Evolutionary conservation across 2,797 vertebrate genomes (phyloP), one percentile per base, ranked within the genome.

Genomic region (Tamandua tetradactyla): DNA sequence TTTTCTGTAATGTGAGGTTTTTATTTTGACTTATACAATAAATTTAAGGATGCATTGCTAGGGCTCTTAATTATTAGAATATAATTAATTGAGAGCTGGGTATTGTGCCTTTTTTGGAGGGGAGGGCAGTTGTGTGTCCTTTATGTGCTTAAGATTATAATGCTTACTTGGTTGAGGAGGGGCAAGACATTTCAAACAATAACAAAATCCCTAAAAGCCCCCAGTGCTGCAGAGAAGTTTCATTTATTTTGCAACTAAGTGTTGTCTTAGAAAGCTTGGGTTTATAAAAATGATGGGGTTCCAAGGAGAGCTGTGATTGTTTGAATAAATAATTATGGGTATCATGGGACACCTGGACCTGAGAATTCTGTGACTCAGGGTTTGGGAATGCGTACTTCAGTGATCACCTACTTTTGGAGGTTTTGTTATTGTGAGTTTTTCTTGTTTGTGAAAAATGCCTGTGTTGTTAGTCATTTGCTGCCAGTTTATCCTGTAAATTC

Each of bases 341-440:
- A 30, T 27, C 71, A 30, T 30, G 35, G 61, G 52, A 59, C 44
- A 40, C 3, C 5, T 30, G 13, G n/a, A 25, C 47, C 47, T 22
- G 25, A 80, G 61, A 76, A 47, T 8, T 68, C 64, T 78, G 14
- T 94, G 74, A 23, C 72, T 94, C 17, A 85, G 57, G 22, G 49
- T 4, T 95, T 86, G 74, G 15, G 55, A 81, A 69, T 92, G n/a
- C 87, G 7, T 80, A 80, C 32, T 61, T 86, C n/a, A 89, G 37
- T 82, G 49, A 66, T 86, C 55, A 84, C 3, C 42, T 80, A 40
- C 7, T 79, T 66, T 52, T 37, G 69, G 57, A 79, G 14, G 22
- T 62, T 93, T 92, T 91, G 15, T 88, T 49, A 66, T 71, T 85
- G 68, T 52, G 78, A 44, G 15, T 64, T 83, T 87, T 84, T 64